phyloP scores from a whole-genome alignment of 2,888 invertebrate genomes.

The Chrysolina americana region DNA sequence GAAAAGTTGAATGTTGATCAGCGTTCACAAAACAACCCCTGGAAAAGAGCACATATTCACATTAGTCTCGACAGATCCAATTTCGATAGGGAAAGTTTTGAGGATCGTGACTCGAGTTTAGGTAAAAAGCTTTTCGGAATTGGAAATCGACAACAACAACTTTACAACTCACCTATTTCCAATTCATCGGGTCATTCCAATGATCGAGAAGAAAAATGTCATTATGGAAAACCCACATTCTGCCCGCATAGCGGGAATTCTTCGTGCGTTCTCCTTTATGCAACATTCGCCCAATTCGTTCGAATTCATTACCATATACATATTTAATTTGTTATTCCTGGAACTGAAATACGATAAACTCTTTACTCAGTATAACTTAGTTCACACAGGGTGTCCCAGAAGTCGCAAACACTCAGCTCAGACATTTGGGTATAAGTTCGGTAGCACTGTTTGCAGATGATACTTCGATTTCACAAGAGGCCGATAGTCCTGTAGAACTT shows the following conservation, averaged over 20 bases:
- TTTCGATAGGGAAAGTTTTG: slow-evolving; percentile 5
- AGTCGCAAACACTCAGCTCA: too few relatives aligned
- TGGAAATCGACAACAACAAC: slow-evolving; percentile 1
- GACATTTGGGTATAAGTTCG: too few relatives aligned
- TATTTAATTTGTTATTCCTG: background rate
- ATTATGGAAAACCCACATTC: slow-evolving; percentile 4
- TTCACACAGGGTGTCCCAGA: too few relatives aligned
- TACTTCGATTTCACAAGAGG: too few relatives aligned
- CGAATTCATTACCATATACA: slow-evolving; percentile 4
- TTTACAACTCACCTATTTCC: background rate
- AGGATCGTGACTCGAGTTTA: background rate
- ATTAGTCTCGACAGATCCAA: background rate
- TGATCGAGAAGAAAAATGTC: background rate
- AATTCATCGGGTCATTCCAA: background rate
- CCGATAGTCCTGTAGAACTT: too few relatives aligned
- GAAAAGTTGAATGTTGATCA: background rate
- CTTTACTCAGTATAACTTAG: too few relatives aligned
- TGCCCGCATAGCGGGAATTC: background rate
- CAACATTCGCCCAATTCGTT: background rate
- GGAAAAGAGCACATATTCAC: background rate
- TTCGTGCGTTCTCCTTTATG: background rate
- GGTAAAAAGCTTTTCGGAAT: background rate
- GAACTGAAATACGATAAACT: background rate
- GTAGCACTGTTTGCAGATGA: too few relatives aligned
- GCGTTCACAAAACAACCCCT: background rate